phyloP scores from a whole-genome alignment of 2,797 vertebrate genomes.

The Brotogeris chrysoptera region DNA sequence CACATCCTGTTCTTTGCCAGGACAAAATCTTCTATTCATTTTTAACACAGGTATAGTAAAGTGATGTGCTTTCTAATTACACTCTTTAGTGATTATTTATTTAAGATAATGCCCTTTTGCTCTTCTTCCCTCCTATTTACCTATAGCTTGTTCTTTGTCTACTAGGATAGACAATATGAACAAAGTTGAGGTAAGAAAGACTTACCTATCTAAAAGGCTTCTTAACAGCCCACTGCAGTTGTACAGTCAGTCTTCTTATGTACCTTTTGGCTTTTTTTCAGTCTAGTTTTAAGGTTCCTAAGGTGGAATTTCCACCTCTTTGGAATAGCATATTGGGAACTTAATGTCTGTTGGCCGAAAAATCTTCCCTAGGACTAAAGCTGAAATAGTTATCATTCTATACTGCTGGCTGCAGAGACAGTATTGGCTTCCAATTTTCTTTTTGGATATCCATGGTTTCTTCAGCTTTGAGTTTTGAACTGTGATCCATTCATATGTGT shows the following conservation, averaged over 20 bases:
- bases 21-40: constrained; percentile 91
- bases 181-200: neutral
- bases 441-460: neutral
- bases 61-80: neutral
- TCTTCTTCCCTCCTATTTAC: neutral
- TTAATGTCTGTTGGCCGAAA: neutral
- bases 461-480: neutral
- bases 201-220: neutral
- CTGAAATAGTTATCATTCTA: neutral
- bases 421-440: neutral
- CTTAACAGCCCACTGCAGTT: neutral
- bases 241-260: neutral
- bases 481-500: neutral
- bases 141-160: neutral
- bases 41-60: constrained; percentile 86
- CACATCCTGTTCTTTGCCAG: constrained; percentile 87
- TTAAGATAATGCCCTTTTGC: neutral
- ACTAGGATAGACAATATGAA: neutral
- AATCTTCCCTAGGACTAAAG: neutral
- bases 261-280: neutral
- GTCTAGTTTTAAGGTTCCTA: neutral
- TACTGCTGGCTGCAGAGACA: neutral
- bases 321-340: neutral
- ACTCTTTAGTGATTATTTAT: neutral
- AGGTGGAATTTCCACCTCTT: neutral